phyloP scores from a whole-genome alignment of 1,140 invertebrate genomes.

The Berghia stephanieae region DNA sequence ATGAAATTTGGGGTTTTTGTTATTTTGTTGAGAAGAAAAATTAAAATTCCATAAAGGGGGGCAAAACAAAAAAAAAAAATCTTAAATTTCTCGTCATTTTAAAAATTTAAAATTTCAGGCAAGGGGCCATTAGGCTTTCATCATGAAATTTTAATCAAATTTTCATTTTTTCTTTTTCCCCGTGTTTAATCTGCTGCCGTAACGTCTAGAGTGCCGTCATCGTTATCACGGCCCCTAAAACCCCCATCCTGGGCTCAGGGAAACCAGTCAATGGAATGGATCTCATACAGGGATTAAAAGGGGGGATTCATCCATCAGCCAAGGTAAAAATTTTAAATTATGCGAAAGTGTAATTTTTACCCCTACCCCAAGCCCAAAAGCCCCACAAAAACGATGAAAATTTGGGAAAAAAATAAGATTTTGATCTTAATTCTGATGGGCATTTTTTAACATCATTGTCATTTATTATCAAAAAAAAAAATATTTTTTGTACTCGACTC shows the following conservation, averaged over 20 bases:
- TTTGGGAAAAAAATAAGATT: too few relatives aligned
- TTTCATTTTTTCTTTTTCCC: slow-evolving; percentile 54
- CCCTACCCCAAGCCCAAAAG: too few relatives aligned
- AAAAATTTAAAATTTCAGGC: too few relatives aligned
- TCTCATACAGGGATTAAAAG: slow-evolving; percentile 81
- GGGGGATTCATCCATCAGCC: slow-evolving; percentile 84
- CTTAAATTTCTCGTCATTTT: too few relatives aligned
- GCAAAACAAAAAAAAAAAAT: too few relatives aligned
- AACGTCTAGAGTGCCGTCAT: slow-evolving; percentile 98
- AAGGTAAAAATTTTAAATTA: slow-evolving; percentile 73
- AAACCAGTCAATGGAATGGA: slow-evolving; percentile 51
- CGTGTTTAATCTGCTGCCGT: slow-evolving; percentile 94
- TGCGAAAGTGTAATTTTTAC: too few relatives aligned
- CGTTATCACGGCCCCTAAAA: slow-evolving; percentile 65
- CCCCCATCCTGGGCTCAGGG: slow-evolving; percentile 68
- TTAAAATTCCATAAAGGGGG: too few relatives aligned
- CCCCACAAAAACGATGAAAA: too few relatives aligned
- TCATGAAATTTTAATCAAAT: background rate
- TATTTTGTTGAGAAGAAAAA: too few relatives aligned
- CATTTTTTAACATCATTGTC: background rate
- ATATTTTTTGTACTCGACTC: too few relatives aligned
- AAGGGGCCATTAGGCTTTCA: too few relatives aligned
- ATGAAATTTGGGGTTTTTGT: too few relatives aligned
- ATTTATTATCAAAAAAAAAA: background rate
- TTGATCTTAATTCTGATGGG: background rate